These are phyloP conservation scores for Pherbina coryleti DNA, from an alignment of 2,888 invertebrate species.

Conservation along the genomic window DNA sequence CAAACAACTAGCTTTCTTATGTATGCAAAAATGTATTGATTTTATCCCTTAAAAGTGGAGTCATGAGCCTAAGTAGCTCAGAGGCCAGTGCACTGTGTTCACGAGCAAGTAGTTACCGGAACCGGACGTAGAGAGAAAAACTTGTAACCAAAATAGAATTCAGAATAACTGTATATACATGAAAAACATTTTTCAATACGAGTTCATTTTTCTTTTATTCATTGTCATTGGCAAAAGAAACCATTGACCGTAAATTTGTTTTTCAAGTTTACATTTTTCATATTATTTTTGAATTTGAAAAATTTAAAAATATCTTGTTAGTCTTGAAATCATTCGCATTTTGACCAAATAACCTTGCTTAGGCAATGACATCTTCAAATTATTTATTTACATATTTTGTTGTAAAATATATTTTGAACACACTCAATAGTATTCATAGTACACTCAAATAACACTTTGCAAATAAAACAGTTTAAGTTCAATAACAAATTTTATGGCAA, in stretches of 20 bases:
- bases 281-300: neutral
- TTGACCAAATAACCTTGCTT: constrained; percentile 41
- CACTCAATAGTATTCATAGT: neutral
- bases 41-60: no score
- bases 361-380: constrained; percentile 44
- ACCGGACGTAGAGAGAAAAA: neutral
- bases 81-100: neutral
- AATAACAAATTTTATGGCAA: constrained; percentile 29
- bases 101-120: neutral
- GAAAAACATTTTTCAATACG: neutral
- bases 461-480: constrained; percentile 35
- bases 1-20: no score
- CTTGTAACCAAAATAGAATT: no score
- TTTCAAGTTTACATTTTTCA: constrained; percentile 1
- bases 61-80: neutral
- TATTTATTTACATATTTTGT: constrained; percentile 26
- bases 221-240: constrained; percentile 41
- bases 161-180: neutral
- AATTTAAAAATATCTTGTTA: neutral
- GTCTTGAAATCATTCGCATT: neutral
- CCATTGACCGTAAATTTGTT: constrained; percentile 13
- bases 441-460: constrained; percentile 1
- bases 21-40: no score
- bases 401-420: constrained; percentile 16
- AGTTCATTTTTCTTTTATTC: neutral